Percentiles rank a stretch among this genome's conserved stretches.
Conservation (phyloP, 2,113 vertebrate genomes). For the Microcebus murinus region DNA sequence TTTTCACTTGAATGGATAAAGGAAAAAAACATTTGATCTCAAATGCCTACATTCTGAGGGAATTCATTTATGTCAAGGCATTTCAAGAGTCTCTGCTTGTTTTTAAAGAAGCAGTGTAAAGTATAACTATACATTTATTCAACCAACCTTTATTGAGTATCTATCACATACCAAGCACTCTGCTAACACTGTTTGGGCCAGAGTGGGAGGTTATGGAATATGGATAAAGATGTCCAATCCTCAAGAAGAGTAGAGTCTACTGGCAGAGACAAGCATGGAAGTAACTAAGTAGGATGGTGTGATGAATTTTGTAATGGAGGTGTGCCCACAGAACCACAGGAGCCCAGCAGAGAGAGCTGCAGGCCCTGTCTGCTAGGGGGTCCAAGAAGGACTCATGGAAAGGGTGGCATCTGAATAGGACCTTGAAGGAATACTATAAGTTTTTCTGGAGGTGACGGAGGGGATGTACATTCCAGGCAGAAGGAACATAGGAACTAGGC, state of each 20-base stretch:
- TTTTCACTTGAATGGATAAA: background rate
- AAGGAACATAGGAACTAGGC: background rate
- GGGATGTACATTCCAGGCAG: background rate
- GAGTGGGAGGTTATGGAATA: background rate
- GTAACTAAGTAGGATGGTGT: background rate
- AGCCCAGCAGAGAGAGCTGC: accelerated
- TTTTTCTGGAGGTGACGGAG: background rate
- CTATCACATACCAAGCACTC: background rate
- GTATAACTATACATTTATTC: background rate
- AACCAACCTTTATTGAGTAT: background rate
- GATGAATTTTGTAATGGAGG: background rate
- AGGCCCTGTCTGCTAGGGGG: background rate
- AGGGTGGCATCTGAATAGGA: background rate
- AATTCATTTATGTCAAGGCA: background rate
- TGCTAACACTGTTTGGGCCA: background rate
- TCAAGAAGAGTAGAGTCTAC: background rate
- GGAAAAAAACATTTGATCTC: constrained; percentile 42
- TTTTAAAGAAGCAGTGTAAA: background rate
- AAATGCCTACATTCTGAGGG: background rate
- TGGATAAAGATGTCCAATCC: background rate
- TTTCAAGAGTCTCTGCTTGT: constrained; percentile 19
- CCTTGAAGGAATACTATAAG: background rate
- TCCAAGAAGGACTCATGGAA: background rate
- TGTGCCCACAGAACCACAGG: background rate
- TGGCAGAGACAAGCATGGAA: background rate